Evolutionary conservation across 2,888 invertebrate species (phyloP).

Genomic region (Serrognathus titanus): DNA sequence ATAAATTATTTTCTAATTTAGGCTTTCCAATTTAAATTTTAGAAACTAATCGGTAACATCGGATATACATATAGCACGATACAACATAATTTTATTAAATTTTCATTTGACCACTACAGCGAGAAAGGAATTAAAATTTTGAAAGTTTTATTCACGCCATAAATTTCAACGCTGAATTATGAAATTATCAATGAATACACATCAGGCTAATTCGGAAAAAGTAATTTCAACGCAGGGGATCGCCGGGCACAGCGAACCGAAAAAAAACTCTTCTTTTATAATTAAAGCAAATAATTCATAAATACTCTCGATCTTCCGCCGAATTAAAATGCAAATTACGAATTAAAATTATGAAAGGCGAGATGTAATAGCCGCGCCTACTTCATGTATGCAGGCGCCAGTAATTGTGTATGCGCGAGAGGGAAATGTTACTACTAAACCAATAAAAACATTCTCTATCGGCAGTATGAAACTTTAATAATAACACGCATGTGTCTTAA

Average conservation of each 20-base stretch:
- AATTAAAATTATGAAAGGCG: slow-evolving; percentile 6
- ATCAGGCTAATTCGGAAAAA: background rate
- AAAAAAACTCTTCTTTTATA: background rate
- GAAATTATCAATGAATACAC: background rate
- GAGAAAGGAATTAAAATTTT: too few relatives aligned
- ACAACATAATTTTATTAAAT: too few relatives aligned
- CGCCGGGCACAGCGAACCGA: background rate
- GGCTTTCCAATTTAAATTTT: too few relatives aligned
- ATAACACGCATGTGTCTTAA: background rate
- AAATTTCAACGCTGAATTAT: background rate
- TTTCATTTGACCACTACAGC: too few relatives aligned
- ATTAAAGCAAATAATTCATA: background rate
- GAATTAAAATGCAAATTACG: slow-evolving; percentile 1
- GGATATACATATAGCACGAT: too few relatives aligned
- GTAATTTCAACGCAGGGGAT: background rate
- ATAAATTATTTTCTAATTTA: too few relatives aligned
- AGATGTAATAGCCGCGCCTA: slow-evolving; percentile 8
- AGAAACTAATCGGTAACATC: too few relatives aligned
- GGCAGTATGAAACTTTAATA: background rate
- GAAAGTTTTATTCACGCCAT: too few relatives aligned
- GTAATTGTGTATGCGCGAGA: slow-evolving; percentile 11
- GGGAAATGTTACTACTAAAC: background rate
- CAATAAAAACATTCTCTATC: slow-evolving; percentile 1
- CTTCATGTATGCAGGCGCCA: slow-evolving; percentile 16
- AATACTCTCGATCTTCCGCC: background rate